These are phyloP conservation scores for Rhinogobius similis DNA, from an alignment of 2,113 vertebrate species.

Conservation along the genomic window DNA sequence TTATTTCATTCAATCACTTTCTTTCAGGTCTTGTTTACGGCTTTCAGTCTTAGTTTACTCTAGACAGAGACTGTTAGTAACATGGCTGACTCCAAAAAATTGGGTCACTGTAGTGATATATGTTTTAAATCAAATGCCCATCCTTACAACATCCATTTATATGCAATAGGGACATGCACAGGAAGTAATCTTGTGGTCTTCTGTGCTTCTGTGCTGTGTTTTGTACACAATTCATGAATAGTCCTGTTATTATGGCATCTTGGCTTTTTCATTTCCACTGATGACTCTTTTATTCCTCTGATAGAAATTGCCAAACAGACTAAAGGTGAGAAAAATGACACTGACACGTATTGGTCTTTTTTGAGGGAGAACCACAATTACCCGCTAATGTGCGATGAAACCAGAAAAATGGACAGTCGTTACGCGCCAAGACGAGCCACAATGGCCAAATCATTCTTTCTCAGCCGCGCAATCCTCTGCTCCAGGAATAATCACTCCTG, in stretches of 20 bases:
- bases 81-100: no score
- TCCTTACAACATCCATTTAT: background rate
- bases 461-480: slow-evolving; percentile 54
- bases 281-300: slow-evolving; percentile 48
- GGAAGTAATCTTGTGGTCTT: background rate
- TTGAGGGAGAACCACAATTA: slow-evolving; percentile 64
- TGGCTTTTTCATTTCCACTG: slow-evolving; percentile 33
- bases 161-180: background rate
- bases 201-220: background rate
- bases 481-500: slow-evolving; percentile 75
- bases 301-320: slow-evolving; percentile 57
- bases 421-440: slow-evolving; percentile 50
- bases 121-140: background rate
- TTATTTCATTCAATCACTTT: background rate
- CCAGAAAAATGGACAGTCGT: slow-evolving; percentile 76
- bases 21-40: background rate
- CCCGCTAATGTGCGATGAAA: slow-evolving; percentile 74
- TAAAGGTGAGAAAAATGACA: slow-evolving; percentile 62
- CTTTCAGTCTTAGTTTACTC: background rate
- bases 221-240: background rate
- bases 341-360: slow-evolving; percentile 61
- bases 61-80: background rate
- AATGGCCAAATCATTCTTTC: slow-evolving; percentile 74
- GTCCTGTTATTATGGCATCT: slow-evolving; percentile 24
- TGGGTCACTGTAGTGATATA: background rate